These are phyloP conservation scores for Anguilla obscura DNA, from an alignment of 2,797 vertebrate genomes.

Conservation along the genomic window DNA sequence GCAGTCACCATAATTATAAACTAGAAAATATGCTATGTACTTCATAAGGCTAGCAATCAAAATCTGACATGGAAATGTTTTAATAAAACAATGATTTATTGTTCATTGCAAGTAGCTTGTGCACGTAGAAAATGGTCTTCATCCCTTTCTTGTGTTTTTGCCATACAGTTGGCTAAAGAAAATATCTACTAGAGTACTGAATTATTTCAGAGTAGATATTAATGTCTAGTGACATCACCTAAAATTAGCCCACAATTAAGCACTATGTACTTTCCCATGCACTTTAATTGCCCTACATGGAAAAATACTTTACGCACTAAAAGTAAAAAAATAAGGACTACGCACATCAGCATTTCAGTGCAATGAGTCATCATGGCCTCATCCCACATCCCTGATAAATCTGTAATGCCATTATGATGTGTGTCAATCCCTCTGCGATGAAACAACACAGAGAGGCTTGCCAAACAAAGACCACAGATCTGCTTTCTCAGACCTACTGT, in stretches of 20 bases:
- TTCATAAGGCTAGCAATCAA: neutral
- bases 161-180: neutral
- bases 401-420: neutral
- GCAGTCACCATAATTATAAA: neutral
- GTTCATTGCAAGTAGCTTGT: neutral
- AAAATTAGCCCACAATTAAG: neutral
- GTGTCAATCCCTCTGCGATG: neutral
- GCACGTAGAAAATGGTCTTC: neutral
- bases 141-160: neutral
- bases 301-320: neutral
- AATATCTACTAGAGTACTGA: neutral
- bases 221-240: neutral
- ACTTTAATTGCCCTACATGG: neutral
- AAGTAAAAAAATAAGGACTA: neutral
- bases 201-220: neutral
- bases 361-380: conserved; percentile 5
- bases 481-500: neutral
- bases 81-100: neutral
- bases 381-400: neutral
- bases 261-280: neutral
- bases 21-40: neutral
- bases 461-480: conserved; percentile 5
- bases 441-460: neutral
- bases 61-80: neutral
- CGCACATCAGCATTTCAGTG: neutral